These are phyloP conservation scores for Leptobrachium leishanense DNA, from an alignment of 2,113 vertebrate genomes.

Conservation along the genomic window DNA sequence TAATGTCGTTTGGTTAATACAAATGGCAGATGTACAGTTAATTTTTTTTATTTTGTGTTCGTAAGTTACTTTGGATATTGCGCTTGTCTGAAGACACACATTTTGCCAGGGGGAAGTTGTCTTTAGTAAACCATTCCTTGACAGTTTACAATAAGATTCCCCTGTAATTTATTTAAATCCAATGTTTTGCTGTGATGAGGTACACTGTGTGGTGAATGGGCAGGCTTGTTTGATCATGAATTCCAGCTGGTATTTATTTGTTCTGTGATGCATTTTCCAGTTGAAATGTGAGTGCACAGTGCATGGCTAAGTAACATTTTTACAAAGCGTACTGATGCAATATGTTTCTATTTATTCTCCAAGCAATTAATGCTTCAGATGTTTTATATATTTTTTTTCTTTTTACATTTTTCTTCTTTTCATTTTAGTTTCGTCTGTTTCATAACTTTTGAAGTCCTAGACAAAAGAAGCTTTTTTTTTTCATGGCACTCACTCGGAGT, in stretches of 20 bases:
- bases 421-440: neutral
- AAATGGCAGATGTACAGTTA: too few relatives aligned
- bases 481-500: too few relatives aligned
- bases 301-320: slow-evolving; percentile 27
- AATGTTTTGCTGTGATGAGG: slow-evolving; percentile 14
- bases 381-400: too few relatives aligned
- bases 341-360: slow-evolving; percentile 30
- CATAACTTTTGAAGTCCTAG: too few relatives aligned
- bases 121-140: slow-evolving; percentile 1
- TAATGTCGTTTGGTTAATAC: too few relatives aligned
- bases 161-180: slow-evolving; percentile 29
- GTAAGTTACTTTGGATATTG: neutral
- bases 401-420: neutral
- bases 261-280: slow-evolving; percentile 16
- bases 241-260: slow-evolving; percentile 38
- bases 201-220: slow-evolving; percentile 22
- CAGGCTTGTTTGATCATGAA: slow-evolving; percentile 31
- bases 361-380: slow-evolving; percentile 16
- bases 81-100: neutral
- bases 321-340: slow-evolving; percentile 26
- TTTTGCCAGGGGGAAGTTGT: neutral
- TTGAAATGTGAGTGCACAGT: slow-evolving; percentile 15
- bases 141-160: slow-evolving; percentile 1
- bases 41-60: too few relatives aligned
- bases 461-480: too few relatives aligned